Percentiles rank a stretch among this genome's conserved stretches.
These are phyloP conservation scores for Hydractinia echinata DNA, from an alignment of 30 jellyfish, hydroid and myxozoan genomes.

Conservation along the genomic window DNA sequence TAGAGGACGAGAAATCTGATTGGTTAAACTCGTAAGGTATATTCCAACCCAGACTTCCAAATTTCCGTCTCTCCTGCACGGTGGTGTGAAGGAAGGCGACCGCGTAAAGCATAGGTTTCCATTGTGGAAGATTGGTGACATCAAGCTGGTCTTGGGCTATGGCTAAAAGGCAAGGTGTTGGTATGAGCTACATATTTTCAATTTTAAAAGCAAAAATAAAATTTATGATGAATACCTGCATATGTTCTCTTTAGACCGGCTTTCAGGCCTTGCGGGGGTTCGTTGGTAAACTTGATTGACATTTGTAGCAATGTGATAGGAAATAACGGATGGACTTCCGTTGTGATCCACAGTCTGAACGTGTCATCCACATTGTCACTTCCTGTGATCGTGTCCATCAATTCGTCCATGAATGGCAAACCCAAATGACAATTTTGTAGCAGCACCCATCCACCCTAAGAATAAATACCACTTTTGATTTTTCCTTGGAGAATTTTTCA, in stretches of 20 bases:
- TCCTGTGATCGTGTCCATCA: slow-evolving; percentile 60
- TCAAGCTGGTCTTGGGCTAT: slow-evolving; percentile 66
- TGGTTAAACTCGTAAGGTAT: slow-evolving; percentile 83
- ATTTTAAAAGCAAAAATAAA: too few relatives aligned
- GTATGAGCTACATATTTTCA: background rate
- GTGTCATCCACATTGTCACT: background rate
- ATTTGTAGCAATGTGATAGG: slow-evolving; percentile 78
- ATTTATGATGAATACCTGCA: slow-evolving; percentile 29
- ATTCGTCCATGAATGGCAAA: slow-evolving; percentile 71
- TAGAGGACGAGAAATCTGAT: slow-evolving; percentile 78
- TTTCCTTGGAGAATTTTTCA: background rate
- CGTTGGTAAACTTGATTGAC: slow-evolving; percentile 76
- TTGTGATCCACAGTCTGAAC: slow-evolving; percentile 83
- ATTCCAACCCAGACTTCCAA: slow-evolving; percentile 93
- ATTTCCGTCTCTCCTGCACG: slow-evolving; percentile 83
- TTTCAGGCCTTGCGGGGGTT: slow-evolving; percentile 86
- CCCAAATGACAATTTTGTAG: slow-evolving; percentile 86
- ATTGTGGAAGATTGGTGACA: slow-evolving; percentile 56
- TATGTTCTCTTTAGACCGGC: slow-evolving; percentile 85
- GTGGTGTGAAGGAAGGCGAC: slow-evolving; percentile 80
- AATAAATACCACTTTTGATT: background rate
- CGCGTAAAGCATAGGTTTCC: slow-evolving; percentile 89
- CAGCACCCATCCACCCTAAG: slow-evolving; percentile 89
- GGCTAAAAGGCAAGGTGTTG: background rate
- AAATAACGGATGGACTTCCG: slow-evolving; percentile 78